Evolutionary conservation across 1,140 invertebrate genomes (phyloP).

Genomic region (Drosophila virilis): DNA sequence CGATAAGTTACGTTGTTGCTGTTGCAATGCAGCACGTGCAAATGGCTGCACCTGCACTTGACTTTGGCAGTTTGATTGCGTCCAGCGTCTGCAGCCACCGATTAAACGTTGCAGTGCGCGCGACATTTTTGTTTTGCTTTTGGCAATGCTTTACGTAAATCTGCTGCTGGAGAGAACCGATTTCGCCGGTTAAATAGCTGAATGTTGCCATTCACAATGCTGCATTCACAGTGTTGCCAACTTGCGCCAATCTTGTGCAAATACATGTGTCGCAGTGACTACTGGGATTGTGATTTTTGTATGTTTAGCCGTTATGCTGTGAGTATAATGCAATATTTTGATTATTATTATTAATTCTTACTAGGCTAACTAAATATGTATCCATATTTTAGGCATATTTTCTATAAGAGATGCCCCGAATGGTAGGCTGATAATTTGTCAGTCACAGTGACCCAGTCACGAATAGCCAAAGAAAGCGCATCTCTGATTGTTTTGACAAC

Average conservation of each 20-base stretch:
- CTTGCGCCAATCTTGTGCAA: conserved; percentile 1
- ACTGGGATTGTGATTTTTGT: background rate
- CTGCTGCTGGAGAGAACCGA: conserved; percentile 58
- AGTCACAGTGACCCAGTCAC: conserved; percentile 26
- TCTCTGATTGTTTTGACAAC: conserved; percentile 32
- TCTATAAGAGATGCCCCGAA: too few relatives aligned
- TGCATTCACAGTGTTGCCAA: conserved; percentile 27
- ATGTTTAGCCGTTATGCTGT: background rate
- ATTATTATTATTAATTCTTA: background rate
- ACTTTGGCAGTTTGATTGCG: conserved; percentile 12
- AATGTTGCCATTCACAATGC: conserved; percentile 21
- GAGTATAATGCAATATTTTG: background rate
- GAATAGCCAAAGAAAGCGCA: conserved; percentile 5
- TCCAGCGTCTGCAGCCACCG: conserved; percentile 47
- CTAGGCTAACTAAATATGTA: too few relatives aligned
- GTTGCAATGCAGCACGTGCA: conserved; percentile 10
- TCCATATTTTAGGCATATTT: too few relatives aligned
- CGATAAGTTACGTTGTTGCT: conserved; percentile 46
- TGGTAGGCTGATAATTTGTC: background rate
- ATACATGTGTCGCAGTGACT: conserved; percentile 1
- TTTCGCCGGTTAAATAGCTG: conserved; percentile 48
- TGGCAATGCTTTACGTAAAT: conserved; percentile 63
- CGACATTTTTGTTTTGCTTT: conserved; percentile 59
- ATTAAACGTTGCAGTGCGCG: conserved; percentile 70
- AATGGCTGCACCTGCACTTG: conserved; percentile 13